Evolutionary conservation across 2,113 vertebrate species (phyloP).

Genomic region (Rhea pennata): DNA sequence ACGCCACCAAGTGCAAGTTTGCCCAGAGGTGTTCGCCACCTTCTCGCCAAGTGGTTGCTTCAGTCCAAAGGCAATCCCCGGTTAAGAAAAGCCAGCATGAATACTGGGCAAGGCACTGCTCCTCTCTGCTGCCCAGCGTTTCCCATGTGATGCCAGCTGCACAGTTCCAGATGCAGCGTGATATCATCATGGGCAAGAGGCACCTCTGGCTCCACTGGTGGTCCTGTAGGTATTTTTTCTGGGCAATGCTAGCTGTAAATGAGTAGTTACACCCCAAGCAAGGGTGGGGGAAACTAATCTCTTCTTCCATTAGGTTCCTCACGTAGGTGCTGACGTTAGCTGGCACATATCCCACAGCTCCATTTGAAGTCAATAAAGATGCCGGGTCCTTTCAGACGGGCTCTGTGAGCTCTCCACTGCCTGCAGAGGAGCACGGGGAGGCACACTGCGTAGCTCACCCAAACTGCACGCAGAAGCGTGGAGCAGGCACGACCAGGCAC

Average conservation of each 20-base stretch:
- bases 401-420: not conserved
- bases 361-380: not conserved
- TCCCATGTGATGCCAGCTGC: not conserved
- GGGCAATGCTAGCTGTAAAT: not conserved
- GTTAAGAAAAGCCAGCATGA: not conserved
- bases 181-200: not conserved
- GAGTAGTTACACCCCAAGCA: not conserved
- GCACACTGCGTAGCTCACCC: not conserved
- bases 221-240: fast-evolving
- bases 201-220: not conserved
- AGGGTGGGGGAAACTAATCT: not conserved
- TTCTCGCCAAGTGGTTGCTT: not conserved
- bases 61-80: not conserved
- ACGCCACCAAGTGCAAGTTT: fast-evolving
- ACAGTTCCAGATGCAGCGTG: not conserved
- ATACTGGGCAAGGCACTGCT: not conserved
- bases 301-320: not conserved
- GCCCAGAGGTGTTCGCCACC: not conserved
- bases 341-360: fast-evolving
- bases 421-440: not conserved
- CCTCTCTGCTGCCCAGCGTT: fast-evolving
- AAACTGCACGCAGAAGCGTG: not conserved
- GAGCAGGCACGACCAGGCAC: not conserved
- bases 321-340: not conserved
- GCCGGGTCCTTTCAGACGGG: not conserved